Evolutionary conservation across 2,797 vertebrate genomes (phyloP).

Genomic region (Sebastes trivittatus): DNA sequence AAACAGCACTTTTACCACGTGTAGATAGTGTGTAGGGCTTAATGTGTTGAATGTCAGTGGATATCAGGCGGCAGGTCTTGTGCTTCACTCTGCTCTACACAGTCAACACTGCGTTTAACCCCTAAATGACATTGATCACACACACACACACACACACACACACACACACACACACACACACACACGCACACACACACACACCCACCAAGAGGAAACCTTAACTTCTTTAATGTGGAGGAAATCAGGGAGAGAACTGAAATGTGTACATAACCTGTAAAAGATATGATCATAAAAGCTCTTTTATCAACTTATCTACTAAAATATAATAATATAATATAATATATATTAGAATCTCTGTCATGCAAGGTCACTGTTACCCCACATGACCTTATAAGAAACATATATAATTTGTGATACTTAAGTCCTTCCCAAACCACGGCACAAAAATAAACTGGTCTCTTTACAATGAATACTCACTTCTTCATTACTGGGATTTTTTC

Average conservation of each 20-base stretch:
- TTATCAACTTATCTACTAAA: background rate
- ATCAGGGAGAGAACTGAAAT: background rate
- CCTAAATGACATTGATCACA: constrained; percentile 66
- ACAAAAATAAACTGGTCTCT: background rate
- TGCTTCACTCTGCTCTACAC: constrained; percentile 52
- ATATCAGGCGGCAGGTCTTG: constrained; percentile 60
- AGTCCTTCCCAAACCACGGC: background rate
- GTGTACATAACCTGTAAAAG: background rate
- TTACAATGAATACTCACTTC: background rate
- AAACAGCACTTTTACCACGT: constrained; percentile 55
- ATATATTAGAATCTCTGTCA: background rate
- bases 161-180: constrained; percentile 5
- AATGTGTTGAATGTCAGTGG: constrained; percentile 68
- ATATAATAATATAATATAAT: too few relatives aligned
- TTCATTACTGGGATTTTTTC: background rate
- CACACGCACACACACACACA: background rate
- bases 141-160: background rate
- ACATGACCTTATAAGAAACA: background rate
- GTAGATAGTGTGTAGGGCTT: constrained; percentile 58
- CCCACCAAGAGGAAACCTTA: background rate
- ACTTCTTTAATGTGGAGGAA: constrained; percentile 1
- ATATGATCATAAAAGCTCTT: background rate
- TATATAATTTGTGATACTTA: background rate
- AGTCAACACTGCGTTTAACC: constrained; percentile 66
- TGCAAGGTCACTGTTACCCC: background rate